These are phyloP conservation scores for Linepithema humile DNA, from an alignment of 1,140 invertebrate species.

Conservation along the genomic window DNA sequence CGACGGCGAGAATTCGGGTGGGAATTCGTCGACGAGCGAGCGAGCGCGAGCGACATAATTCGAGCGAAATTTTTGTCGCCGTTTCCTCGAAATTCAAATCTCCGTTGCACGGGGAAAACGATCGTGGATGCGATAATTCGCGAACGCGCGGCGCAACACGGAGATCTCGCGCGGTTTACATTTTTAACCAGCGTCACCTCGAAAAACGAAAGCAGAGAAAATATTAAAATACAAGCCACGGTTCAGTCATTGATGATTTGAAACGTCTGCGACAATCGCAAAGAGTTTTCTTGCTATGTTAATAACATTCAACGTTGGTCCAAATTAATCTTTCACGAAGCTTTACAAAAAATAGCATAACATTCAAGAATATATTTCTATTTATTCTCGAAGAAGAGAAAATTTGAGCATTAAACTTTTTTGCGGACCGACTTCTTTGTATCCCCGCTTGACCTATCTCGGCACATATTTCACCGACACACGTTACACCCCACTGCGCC, in stretches of 20 bases:
- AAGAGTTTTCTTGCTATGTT: not conserved
- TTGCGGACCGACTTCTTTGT: conserved; percentile 15
- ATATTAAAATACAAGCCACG: not conserved
- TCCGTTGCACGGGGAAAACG: conserved; percentile 27
- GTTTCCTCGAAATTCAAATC: conserved; percentile 45
- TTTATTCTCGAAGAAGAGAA: not conserved
- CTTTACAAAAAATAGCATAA: conserved; percentile 14
- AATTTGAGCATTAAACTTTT: not conserved
- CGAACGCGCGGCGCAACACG: not conserved
- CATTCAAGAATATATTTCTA: not conserved
- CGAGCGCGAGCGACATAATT: conserved; percentile 46
- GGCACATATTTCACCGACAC: conserved; percentile 28
- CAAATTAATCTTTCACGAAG: too few relatives aligned
- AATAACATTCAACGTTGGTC: not conserved
- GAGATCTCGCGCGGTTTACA: conserved; percentile 21
- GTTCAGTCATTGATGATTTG: not conserved
- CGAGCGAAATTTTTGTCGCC: conserved; percentile 43
- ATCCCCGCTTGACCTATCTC: conserved; percentile 19
- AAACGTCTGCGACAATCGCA: not conserved
- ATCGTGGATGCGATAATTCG: conserved; percentile 44
- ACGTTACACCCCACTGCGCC: conserved; percentile 26
- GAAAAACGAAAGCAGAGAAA: not conserved
- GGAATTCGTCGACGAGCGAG: conserved; percentile 24
- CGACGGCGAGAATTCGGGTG: conserved; percentile 40
- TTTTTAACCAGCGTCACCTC: conserved; percentile 5